Evolutionary conservation across 2,888 invertebrate species (phyloP).

Genomic region (Cacoxenus indagator): DNA sequence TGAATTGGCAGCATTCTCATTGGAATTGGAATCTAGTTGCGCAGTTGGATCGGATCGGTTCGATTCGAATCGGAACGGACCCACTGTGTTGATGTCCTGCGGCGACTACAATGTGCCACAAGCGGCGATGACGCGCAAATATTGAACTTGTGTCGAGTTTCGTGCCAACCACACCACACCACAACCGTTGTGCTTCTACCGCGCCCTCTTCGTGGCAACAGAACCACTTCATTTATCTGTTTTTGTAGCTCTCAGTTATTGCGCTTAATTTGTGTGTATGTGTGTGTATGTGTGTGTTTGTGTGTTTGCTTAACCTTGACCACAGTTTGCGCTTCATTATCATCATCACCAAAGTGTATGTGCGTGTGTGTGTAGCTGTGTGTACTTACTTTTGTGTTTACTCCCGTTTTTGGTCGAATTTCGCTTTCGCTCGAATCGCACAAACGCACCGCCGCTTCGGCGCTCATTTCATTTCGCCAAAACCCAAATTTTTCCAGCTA

Average conservation of each 20-base stretch:
- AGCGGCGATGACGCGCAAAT: constrained; percentile 12
- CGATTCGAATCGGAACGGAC: no score
- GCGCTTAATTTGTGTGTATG: constrained; percentile 10
- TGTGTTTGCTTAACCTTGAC: constrained; percentile 55
- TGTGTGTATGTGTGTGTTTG: constrained; percentile 3
- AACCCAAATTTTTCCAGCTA: constrained; percentile 7
- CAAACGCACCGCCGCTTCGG: not conserved
- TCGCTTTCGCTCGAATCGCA: not conserved
- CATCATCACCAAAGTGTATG: not conserved
- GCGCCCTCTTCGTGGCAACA: not conserved
- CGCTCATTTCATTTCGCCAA: constrained; percentile 1
- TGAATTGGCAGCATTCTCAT: not conserved
- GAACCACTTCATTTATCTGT: not conserved
- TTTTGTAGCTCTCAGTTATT: constrained; percentile 10
- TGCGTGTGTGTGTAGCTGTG: not conserved
- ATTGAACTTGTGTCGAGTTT: not conserved
- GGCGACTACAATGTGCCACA: constrained; percentile 41
- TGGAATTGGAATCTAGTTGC: constrained; percentile 3
- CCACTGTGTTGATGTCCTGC: constrained; percentile 51
- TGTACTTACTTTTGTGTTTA: not conserved
- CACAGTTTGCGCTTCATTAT: constrained; percentile 8
- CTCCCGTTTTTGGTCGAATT: not conserved
- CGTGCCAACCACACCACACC: no score
- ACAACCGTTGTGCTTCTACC: no score
- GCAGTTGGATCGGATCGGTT: no score